Percentiles rank a stretch among this genome's conserved stretches.
Conservation (phyloP, 2,797 vertebrate species). For the Botia kubotai region DNA sequence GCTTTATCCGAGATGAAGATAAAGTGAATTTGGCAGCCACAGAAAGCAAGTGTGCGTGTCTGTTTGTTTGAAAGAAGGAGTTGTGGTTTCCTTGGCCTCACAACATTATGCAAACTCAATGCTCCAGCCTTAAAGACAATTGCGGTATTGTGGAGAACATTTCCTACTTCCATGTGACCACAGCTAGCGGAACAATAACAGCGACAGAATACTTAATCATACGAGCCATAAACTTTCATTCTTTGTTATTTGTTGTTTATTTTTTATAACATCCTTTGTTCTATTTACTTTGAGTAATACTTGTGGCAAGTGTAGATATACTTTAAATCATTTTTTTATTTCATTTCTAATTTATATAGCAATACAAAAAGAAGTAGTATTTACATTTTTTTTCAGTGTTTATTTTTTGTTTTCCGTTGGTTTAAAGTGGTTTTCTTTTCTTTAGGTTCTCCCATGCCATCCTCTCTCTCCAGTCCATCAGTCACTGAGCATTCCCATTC, state of each 20-base stretch:
- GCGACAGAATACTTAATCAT: constrained; percentile 21
- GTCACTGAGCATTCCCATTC: constrained; percentile 76
- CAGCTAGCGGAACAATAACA: constrained; percentile 25
- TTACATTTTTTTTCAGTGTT: constrained; percentile 24
- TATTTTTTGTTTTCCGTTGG: constrained; percentile 47
- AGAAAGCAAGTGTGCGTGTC: neutral
- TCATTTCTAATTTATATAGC: neutral
- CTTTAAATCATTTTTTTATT: neutral
- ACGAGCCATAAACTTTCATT: constrained; percentile 2
- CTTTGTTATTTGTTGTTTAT: neutral
- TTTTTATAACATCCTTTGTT: constrained; percentile 4
- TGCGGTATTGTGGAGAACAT: constrained; percentile 19
- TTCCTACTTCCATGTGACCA: constrained; percentile 23
- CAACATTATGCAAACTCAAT: constrained; percentile 7
- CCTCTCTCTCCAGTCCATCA: constrained; percentile 83
- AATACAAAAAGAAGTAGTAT: neutral
- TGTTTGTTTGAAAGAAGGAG: neutral
- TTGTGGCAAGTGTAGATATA: neutral
- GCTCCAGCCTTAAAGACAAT: constrained; percentile 24
- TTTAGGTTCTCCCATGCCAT: constrained; percentile 81
- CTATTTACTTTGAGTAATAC: too few relatives aligned
- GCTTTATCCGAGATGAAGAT: constrained; percentile 3
- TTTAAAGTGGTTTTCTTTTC: constrained; percentile 66
- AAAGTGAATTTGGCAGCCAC: constrained; percentile 14
- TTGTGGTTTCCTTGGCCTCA: constrained; percentile 1